Percentiles rank a stretch among this genome's conserved stretches.
Evolutionary conservation across 2,888 invertebrate genomes (phyloP).

Genomic region (Scaptomyza cyrtandrae): DNA sequence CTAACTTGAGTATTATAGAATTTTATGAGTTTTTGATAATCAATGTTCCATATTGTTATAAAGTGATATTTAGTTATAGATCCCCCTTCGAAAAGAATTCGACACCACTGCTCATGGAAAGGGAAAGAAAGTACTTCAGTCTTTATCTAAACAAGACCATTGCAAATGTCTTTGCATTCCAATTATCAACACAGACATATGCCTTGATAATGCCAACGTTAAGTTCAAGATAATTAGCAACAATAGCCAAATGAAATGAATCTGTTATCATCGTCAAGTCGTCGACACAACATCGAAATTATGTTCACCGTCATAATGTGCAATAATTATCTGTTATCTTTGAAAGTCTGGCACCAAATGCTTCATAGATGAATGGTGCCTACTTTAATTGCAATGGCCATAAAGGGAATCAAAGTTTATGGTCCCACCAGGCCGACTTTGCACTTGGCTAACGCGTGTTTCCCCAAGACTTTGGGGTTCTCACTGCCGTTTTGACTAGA

Average conservation of each 20-base stretch:
- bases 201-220: conserved; percentile 45
- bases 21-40: too few relatives aligned
- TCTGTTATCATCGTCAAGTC: conserved; percentile 42
- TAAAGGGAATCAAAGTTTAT: conserved; percentile 71
- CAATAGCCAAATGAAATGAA: conserved; percentile 19
- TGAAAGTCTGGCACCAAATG: conserved; percentile 53
- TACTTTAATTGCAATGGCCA: conserved; percentile 65
- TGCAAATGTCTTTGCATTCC: conserved; percentile 46
- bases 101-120: conserved; percentile 21
- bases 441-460: conserved; percentile 72
- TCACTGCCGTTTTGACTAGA: conserved; percentile 15
- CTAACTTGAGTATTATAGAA: too few relatives aligned
- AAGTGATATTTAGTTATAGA: background rate
- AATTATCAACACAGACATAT: conserved; percentile 45
- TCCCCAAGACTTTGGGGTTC: conserved; percentile 43
- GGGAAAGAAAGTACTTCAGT: conserved; percentile 53
- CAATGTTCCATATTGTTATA: too few relatives aligned
- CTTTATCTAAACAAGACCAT: conserved; percentile 48
- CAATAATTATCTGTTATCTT: conserved; percentile 56
- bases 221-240: conserved; percentile 38
- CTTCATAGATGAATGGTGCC: conserved; percentile 64
- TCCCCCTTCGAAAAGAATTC: background rate
- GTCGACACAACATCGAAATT: conserved; percentile 60
- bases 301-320: conserved; percentile 58
- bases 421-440: conserved; percentile 63